phyloP scores from a whole-genome alignment of 2,888 invertebrate species.

The Macropis europaea region DNA sequence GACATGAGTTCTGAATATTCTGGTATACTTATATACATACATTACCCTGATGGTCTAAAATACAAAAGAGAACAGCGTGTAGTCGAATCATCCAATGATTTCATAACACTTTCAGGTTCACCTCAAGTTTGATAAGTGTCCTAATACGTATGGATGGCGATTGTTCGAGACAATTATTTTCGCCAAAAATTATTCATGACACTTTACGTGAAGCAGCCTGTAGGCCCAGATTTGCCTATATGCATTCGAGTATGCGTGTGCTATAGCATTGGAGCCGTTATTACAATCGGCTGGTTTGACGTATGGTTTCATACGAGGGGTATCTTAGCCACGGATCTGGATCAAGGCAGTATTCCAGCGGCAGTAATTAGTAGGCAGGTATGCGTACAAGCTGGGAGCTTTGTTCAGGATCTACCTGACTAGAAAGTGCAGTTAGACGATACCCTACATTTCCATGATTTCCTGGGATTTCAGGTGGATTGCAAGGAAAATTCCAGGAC shows the following conservation, averaged over 20 bases:
- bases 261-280: constrained; percentile 23
- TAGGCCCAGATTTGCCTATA: neutral
- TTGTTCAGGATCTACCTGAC: constrained; percentile 13
- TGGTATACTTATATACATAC: no score
- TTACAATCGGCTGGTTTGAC: constrained; percentile 48
- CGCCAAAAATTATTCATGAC: no score
- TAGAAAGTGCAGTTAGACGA: constrained; percentile 31
- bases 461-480: neutral
- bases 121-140: no score
- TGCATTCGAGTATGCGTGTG: constrained; percentile 8
- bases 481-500: constrained; percentile 10
- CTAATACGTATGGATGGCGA: no score
- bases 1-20: no score
- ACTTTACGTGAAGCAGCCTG: no score
- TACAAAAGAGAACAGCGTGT: no score
- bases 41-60: no score
- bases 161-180: no score
- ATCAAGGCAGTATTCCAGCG: constrained; percentile 40
- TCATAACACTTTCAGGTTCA: no score
- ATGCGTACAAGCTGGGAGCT: constrained; percentile 1
- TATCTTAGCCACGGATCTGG: constrained; percentile 52
- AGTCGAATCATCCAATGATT: no score
- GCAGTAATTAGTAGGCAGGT: constrained; percentile 55
- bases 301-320: constrained; percentile 34
- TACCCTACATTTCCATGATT: constrained; percentile 17